Conservation (phyloP, 2,113 vertebrate genomes). For the Myodes glareolus region DNA sequence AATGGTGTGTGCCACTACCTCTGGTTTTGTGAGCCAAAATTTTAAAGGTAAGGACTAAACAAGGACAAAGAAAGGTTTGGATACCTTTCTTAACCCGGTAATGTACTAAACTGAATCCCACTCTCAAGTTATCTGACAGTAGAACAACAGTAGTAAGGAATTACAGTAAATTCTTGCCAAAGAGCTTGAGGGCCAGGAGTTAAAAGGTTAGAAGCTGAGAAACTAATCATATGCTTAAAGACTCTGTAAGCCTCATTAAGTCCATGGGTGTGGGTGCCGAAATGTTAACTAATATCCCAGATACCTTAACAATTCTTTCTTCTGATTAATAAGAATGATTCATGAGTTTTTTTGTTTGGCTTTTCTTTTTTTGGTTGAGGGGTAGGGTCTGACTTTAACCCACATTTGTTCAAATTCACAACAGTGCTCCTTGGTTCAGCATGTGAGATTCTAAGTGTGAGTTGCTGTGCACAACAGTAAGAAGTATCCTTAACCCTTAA, state of each 20-base stretch:
- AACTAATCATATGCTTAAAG: not conserved
- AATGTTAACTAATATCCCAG: constrained; percentile 26
- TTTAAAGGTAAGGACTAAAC: not conserved
- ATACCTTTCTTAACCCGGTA: not conserved
- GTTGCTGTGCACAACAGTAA: not conserved
- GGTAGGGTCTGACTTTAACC: not conserved
- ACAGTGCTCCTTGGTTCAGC: not conserved
- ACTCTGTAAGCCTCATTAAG: not conserved
- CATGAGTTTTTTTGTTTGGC: not conserved
- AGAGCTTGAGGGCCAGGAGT: constrained; percentile 1
- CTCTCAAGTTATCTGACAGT: not conserved
- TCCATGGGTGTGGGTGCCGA: not conserved
- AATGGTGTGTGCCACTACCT: not conserved
- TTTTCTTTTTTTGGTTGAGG: not conserved
- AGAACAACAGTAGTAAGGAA: not conserved
- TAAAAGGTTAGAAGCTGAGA: constrained; percentile 9
- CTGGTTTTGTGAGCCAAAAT: not conserved
- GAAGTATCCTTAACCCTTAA: constrained; percentile 1
- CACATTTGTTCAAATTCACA: not conserved
- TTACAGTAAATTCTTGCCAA: constrained; percentile 22
- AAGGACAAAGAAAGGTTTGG: not conserved
- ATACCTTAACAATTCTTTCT: constrained; percentile 24
- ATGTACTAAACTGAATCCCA: not conserved
- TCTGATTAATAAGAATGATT: not conserved
- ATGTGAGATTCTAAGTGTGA: not conserved